Conservation (phyloP, 2,797 vertebrate genomes). For the Artibeus lituratus region DNA sequence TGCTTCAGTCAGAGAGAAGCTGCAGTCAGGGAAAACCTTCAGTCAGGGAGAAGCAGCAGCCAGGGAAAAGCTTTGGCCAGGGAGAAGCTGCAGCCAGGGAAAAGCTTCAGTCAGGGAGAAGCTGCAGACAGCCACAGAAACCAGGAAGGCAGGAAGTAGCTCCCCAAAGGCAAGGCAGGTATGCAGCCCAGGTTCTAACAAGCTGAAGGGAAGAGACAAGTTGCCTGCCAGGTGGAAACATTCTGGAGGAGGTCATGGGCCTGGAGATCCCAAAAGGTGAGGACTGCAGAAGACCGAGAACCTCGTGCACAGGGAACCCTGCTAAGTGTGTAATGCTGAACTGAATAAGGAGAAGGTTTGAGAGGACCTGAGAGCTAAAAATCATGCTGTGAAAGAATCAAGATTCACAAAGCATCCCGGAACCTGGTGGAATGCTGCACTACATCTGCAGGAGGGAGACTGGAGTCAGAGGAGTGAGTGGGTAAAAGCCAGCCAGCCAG, state of each 20-base stretch:
- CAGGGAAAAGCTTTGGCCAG: not conserved
- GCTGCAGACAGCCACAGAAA: not conserved
- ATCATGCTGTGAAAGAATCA: not conserved
- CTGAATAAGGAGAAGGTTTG: not conserved
- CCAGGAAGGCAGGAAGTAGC: not conserved
- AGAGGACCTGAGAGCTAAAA: not conserved
- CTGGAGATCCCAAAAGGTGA: not conserved
- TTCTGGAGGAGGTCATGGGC: not conserved
- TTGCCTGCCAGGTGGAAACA: not conserved
- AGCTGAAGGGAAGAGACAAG: too few species aligned
- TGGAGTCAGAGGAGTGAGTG: not conserved
- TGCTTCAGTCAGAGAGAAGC: too few species aligned
- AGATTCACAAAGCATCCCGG: not conserved
- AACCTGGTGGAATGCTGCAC: not conserved
- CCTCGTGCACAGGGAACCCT: fast-evolving
- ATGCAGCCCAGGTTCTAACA: not conserved
- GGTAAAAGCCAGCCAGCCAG: not conserved
- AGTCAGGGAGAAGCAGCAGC: too few species aligned
- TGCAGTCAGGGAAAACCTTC: not conserved
- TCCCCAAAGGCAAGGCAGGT: not conserved
- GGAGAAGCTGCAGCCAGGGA: too few species aligned
- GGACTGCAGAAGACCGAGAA: not conserved
- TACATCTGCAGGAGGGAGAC: not conserved
- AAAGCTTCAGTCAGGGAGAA: too few species aligned
- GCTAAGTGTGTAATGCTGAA: not conserved